These are phyloP conservation scores for Oncorhynchus masou DNA, from an alignment of 2,113 vertebrate genomes.

Conservation along the genomic window DNA sequence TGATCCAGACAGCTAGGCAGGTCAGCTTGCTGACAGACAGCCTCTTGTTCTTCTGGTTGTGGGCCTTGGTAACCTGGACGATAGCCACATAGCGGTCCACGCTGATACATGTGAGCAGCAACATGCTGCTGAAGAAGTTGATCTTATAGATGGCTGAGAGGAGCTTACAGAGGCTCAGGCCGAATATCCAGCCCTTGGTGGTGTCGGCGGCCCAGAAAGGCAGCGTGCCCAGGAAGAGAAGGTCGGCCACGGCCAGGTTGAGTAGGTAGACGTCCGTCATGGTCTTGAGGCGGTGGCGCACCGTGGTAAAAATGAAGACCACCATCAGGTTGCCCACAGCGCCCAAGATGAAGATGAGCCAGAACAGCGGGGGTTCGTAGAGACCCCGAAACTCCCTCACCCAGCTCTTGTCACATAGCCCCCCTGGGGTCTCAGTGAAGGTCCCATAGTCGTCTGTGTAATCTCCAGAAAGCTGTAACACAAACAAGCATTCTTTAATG, in stretches of 20 bases:
- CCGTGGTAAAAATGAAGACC: conserved; percentile 77
- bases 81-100: conserved; percentile 86
- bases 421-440: neutral
- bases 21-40: conserved; percentile 78
- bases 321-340: conserved; percentile 81
- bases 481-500: neutral
- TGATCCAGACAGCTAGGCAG: conserved; percentile 77
- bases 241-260: conserved; percentile 84
- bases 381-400: conserved; percentile 71
- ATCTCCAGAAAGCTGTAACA: conserved; percentile 28
- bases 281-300: conserved; percentile 80
- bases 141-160: conserved; percentile 83
- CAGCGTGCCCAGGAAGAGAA: conserved; percentile 84
- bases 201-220: conserved; percentile 86
- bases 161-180: conserved; percentile 74
- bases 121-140: conserved; percentile 87
- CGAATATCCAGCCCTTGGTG: conserved; percentile 74
- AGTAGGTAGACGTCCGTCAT: conserved; percentile 84
- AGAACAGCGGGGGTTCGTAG: conserved; percentile 80
- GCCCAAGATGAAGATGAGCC: conserved; percentile 80
- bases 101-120: conserved; percentile 87
- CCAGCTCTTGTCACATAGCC: conserved; percentile 65
- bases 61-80: conserved; percentile 76
- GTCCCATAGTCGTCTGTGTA: conserved; percentile 16
- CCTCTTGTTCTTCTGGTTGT: conserved; percentile 70